phyloP scores from a whole-genome alignment of 2,797 vertebrate species.

The Pantherophis vulpinus region DNA sequence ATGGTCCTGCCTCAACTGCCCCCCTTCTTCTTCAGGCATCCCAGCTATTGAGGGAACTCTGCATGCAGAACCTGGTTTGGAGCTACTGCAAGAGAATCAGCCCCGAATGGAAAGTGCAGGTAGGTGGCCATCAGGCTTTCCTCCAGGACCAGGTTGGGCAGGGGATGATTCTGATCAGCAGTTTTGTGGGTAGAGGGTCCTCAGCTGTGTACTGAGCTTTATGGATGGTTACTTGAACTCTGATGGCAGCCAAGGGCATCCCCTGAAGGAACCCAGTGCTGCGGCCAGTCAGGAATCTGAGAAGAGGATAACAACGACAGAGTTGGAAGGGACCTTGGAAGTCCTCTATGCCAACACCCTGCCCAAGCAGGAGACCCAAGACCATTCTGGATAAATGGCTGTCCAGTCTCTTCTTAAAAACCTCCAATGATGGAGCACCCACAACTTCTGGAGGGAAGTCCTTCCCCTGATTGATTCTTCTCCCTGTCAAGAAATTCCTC shows the following conservation, averaged over 20 bases:
- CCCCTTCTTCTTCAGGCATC: constrained; percentile 76
- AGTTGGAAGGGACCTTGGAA: background rate
- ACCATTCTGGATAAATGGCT: too few species aligned
- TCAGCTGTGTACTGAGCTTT: background rate
- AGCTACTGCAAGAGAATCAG: constrained; percentile 94
- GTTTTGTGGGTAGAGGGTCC: background rate
- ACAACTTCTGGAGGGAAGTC: background rate
- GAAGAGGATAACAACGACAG: background rate
- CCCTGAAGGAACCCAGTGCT: background rate
- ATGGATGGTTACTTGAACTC: background rate
- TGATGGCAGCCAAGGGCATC: background rate
- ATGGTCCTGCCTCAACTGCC: background rate
- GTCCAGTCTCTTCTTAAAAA: background rate
- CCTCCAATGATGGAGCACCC: background rate
- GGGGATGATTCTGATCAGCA: background rate
- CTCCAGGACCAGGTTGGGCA: background rate
- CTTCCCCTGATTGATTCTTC: background rate
- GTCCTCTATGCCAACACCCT: background rate
- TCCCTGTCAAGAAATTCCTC: background rate
- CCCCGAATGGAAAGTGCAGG: constrained; percentile 97
- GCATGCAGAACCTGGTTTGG: constrained; percentile 98
- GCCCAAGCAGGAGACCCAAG: background rate
- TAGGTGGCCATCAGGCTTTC: constrained; percentile 40
- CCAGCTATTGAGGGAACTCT: constrained; percentile 83
- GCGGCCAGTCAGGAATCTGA: background rate